Conservation (phyloP, 2,113 vertebrate genomes). For the Dissostichus mawsoni region DNA sequence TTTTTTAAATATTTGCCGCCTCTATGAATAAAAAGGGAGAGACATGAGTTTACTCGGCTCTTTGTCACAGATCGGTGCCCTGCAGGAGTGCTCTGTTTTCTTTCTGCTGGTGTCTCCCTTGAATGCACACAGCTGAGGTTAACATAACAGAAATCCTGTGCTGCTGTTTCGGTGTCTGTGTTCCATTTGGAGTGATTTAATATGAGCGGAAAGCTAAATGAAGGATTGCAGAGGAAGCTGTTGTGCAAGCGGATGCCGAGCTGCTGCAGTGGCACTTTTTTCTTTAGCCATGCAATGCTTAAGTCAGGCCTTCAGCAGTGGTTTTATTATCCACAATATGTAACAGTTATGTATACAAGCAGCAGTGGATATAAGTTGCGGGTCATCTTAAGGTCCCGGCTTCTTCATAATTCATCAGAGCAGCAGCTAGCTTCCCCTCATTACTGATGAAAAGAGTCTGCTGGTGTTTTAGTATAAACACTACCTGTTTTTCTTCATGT, state of each 20-base stretch:
- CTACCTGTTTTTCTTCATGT: conserved; percentile 11
- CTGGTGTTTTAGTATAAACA: conserved; percentile 17
- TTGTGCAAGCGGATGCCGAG: conserved; percentile 26
- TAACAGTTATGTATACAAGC: conserved; percentile 58
- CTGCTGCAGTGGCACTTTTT: conserved; percentile 57
- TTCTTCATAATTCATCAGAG: conserved; percentile 50
- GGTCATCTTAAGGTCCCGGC: conserved; percentile 43
- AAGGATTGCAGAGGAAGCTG: conserved; percentile 55
- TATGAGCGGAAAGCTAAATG: conserved; percentile 56
- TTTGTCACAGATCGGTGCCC: not conserved
- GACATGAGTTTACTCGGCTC: not conserved
- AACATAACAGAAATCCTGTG: conserved; percentile 5
- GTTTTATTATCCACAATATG: conserved; percentile 54
- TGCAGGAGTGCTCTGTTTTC: not conserved
- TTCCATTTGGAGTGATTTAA: conserved; percentile 56
- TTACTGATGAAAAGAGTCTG: conserved; percentile 35
- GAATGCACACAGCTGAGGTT: conserved; percentile 33
- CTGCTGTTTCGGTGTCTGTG: conserved; percentile 7
- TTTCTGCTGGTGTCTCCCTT: not conserved
- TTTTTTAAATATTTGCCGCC: too few relatives aligned
- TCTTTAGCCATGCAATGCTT: conserved; percentile 19
- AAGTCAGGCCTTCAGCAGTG: conserved; percentile 50
- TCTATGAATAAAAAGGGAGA: not conserved
- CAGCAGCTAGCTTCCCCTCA: conserved; percentile 20
- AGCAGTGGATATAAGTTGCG: conserved; percentile 42